Conservation (phyloP, 2,113 vertebrate species). For the Nycticorax nycticorax region DNA sequence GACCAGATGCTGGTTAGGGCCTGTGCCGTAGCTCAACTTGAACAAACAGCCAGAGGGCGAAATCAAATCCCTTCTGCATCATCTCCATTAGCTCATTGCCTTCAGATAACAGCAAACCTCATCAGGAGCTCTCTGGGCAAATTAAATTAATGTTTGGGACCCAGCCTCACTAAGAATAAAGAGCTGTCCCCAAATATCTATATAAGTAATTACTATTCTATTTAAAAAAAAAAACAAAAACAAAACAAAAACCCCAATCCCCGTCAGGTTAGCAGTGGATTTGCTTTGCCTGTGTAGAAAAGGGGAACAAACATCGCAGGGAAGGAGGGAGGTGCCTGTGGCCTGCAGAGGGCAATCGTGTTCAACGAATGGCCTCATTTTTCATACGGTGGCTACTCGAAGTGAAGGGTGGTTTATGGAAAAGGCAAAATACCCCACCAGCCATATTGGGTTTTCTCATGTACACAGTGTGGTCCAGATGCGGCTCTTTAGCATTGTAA, state of each 20-base stretch:
- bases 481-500: background rate
- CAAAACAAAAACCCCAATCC: background rate
- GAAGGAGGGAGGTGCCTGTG: background rate
- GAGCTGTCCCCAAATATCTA: background rate
- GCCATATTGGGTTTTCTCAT: background rate
- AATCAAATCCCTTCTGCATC: slow-evolving; percentile 49
- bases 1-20: slow-evolving; percentile 23
- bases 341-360: slow-evolving; percentile 75
- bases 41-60: slow-evolving; percentile 44
- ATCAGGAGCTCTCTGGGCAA: background rate
- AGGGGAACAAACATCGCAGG: background rate
- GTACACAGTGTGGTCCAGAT: background rate
- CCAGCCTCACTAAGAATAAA: background rate
- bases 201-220: background rate
- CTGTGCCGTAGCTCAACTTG: slow-evolving; percentile 10
- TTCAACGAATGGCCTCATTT: slow-evolving; percentile 21
- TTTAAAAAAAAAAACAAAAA: background rate
- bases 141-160: background rate
- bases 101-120: background rate
- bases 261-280: background rate
- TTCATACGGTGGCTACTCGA: accelerated
- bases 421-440: background rate
- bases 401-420: background rate
- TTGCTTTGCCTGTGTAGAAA: background rate
- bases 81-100: slow-evolving; percentile 25